Evolutionary conservation across 1,140 invertebrate genomes (phyloP), one percentile per base, ranked within the genome.

Genomic region (Cylas formicarius): DNA sequence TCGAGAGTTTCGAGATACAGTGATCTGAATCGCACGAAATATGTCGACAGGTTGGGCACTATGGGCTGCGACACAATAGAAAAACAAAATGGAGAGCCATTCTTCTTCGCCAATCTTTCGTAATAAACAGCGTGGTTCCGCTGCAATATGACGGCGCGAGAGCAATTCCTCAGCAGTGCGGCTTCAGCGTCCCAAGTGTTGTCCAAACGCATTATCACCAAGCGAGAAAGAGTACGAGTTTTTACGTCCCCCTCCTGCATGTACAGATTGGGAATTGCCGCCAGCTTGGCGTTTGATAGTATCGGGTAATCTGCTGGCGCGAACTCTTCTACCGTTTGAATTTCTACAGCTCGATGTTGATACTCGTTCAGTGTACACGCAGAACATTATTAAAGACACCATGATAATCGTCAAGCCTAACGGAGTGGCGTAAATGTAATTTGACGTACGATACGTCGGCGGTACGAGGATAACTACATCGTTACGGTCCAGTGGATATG

Each of bases 381-480:
- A 33, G 4, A 44, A 23, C 1, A 44, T n/a, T 17, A 35, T 0
- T 3, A 35, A 34, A 1, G 23, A 19, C 0, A n/a, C 9, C 4
- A 44, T 1, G 3, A 20, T 16, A n/a, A 44, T 23, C 3, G 16
- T 33, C 11, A 19, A 14, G 7, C 21, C 8, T 22, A 31, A 41
- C 3, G 11, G 22, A 13, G 11, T 21, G 13, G 24, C 16, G 17
- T 36, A 28, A 7, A 44, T 10, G 9, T 13, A 16, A 20, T 8
- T 7, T 16, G 13, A 21, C 5, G 1, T 6, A 7, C n/a, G n/a
- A 19, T 13, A 16, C 17, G 20, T 19, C 23, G 33, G 11, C 4
- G 45, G 45, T 3, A 48, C 16, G 14, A 48, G 8, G 13, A 48
- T 41, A 2, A 48, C 34, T 13, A 48, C 3, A 17, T 48, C 45